These are phyloP conservation scores for Gerris lacustris DNA, from an alignment of 2,888 invertebrate genomes.

Conservation along the genomic window DNA sequence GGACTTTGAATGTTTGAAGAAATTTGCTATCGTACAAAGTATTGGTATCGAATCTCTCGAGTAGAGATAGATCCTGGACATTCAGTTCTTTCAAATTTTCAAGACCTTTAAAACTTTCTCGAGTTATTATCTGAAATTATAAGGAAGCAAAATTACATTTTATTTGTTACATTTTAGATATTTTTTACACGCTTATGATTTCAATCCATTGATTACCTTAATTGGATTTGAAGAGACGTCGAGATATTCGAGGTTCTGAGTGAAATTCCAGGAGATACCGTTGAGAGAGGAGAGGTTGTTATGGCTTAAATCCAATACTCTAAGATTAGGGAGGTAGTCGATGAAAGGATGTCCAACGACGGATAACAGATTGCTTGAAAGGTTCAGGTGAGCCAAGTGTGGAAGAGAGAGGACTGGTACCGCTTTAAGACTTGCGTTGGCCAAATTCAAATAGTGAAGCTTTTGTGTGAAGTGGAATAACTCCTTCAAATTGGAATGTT, in stretches of 20 bases:
- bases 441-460: constrained; percentile 61
- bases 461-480: constrained; percentile 75
- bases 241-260: constrained; percentile 57
- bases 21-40: constrained; percentile 59
- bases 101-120: constrained; percentile 58
- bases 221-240: constrained; percentile 76
- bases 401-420: constrained; percentile 63
- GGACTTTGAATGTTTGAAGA: constrained; percentile 55
- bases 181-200: neutral
- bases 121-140: constrained; percentile 48
- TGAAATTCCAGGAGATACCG: constrained; percentile 57
- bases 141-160: neutral
- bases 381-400: constrained; percentile 63
- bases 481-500: constrained; percentile 67
- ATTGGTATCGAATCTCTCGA: constrained; percentile 62
- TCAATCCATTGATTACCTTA: constrained; percentile 37
- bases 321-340: constrained; percentile 45
- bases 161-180: neutral
- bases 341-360: constrained; percentile 56
- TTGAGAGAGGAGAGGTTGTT: constrained; percentile 65
- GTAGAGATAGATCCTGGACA: constrained; percentile 56
- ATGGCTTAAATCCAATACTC: constrained; percentile 60
- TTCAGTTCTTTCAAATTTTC: constrained; percentile 60
- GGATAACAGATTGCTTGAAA: constrained; percentile 63
- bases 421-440: constrained; percentile 60